These are phyloP conservation scores for Crypturellus tataupa DNA, from an alignment of 2,797 vertebrate genomes.

Conservation along the genomic window DNA sequence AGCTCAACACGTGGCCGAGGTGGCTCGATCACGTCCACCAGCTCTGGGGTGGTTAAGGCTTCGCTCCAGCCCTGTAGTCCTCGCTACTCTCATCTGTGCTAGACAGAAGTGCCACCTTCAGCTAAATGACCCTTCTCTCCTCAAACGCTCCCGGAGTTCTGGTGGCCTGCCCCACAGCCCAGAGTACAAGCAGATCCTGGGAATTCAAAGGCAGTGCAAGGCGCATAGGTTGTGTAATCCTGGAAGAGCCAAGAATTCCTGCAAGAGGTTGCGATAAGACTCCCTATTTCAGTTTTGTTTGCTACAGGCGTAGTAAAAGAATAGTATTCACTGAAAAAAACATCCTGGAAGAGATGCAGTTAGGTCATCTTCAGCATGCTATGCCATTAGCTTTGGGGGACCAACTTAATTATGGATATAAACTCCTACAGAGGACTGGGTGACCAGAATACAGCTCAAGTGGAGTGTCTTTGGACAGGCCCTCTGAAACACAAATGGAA, in stretches of 20 bases:
- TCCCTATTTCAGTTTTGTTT: neutral
- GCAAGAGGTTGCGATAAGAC: neutral
- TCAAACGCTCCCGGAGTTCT: accelerated
- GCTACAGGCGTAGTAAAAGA: neutral
- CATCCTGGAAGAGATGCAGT: neutral
- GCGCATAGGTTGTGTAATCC: neutral
- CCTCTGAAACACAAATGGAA: neutral
- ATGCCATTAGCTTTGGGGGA: neutral
- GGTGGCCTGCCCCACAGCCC: neutral
- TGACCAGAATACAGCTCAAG: neutral
- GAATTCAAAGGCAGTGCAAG: neutral
- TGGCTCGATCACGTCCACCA: neutral
- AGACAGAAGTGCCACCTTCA: neutral
- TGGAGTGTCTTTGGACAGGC: neutral
- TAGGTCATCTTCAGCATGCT: neutral
- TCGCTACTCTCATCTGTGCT: neutral
- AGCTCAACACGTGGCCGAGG: neutral
- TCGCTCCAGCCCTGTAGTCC: neutral
- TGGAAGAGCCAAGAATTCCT: neutral
- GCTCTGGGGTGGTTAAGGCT: neutral
- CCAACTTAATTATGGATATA: neutral
- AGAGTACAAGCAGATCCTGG: accelerated
- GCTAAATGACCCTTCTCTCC: neutral
- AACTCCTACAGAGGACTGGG: neutral
- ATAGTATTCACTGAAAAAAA: neutral